These are phyloP conservation scores for Drosophila kepulauana DNA, from an alignment of 1,140 invertebrate species.

Conservation along the genomic window DNA sequence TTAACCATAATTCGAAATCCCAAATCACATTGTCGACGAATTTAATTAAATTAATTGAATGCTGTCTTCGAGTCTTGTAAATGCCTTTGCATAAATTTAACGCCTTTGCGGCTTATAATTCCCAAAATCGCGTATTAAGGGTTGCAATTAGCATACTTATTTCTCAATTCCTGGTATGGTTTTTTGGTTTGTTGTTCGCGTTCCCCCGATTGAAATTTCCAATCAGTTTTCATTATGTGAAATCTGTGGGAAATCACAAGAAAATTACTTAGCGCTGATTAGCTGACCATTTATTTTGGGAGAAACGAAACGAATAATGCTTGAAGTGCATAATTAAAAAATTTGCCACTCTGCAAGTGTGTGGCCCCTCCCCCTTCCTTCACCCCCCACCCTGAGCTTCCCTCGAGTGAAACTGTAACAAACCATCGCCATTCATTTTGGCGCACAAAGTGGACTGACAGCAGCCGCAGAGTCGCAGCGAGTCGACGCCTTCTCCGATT, in stretches of 20 bases:
- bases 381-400: no score
- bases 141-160: constrained; percentile 43
- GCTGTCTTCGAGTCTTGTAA: background rate
- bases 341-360: constrained; percentile 21
- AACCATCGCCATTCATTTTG: constrained; percentile 44
- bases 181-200: background rate
- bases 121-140: constrained; percentile 38
- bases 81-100: constrained; percentile 1
- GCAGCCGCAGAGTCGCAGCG: constrained; percentile 53
- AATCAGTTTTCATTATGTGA: constrained; percentile 25
- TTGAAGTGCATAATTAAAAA: constrained; percentile 75
- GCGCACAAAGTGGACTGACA: constrained; percentile 66
- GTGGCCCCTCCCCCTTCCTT: background rate
- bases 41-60: background rate
- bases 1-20: background rate
- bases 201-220: background rate
- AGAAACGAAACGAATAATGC: background rate
- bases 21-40: background rate
- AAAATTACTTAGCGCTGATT: constrained; percentile 45
- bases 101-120: background rate
- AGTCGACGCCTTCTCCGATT: constrained; percentile 39
- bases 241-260: constrained; percentile 6
- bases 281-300: constrained; percentile 19
- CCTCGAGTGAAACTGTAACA: background rate
- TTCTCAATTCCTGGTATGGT: background rate